phyloP scores from a whole-genome alignment of 1,140 invertebrate species.

The Sipha flava region DNA sequence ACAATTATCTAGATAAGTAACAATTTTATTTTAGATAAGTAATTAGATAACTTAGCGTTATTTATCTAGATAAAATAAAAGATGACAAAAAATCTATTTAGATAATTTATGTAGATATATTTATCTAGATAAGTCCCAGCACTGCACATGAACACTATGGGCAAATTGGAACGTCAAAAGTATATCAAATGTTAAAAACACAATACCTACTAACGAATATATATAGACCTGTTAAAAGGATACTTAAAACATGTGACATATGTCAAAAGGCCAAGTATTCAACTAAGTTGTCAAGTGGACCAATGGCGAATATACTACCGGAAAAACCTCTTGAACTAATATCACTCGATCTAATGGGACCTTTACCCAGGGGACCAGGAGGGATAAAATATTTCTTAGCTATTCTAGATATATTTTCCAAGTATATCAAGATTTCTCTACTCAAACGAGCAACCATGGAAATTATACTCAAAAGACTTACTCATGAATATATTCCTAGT shows the following conservation, averaged over 20 bases:
- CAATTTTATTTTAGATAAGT: too few species aligned
- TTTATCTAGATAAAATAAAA: too few species aligned
- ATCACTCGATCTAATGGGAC: not conserved
- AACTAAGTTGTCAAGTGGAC: not conserved
- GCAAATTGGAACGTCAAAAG: not conserved
- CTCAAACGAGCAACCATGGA: not conserved
- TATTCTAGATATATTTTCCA: not conserved
- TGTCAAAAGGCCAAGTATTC: not conserved
- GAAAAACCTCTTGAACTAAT: not conserved
- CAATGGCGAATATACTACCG: not conserved
- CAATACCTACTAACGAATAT: not conserved
- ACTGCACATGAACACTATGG: not conserved
- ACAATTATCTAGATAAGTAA: too few species aligned
- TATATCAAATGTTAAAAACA: not conserved
- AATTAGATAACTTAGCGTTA: too few species aligned
- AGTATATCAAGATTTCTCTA: not conserved
- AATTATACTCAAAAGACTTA: not conserved
- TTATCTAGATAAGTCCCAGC: too few species aligned
- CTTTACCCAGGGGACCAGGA: not conserved
- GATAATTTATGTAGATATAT: too few species aligned
- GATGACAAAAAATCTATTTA: too few species aligned
- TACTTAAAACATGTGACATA: not conserved
- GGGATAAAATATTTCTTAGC: not conserved
- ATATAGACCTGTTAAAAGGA: not conserved
- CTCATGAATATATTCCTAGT: not conserved